phyloP scores from a whole-genome alignment of 2,888 invertebrate species.

The Tenthredo mesomela region DNA sequence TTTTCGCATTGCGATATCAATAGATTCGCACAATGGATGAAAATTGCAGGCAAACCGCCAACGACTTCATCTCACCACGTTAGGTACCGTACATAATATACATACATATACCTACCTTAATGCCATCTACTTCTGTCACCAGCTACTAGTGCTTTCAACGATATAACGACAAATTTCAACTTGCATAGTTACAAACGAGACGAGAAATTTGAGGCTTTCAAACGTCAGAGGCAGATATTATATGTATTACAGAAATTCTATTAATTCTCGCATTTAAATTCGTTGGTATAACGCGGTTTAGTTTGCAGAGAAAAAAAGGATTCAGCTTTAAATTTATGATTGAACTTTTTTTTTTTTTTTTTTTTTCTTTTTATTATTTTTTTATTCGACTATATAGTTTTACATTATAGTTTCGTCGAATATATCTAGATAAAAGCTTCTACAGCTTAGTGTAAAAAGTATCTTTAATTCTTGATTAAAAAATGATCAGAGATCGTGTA shows the following conservation, averaged over 20 bases:
- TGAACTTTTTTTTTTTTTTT: background rate
- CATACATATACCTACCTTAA: background rate
- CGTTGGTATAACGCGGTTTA: background rate
- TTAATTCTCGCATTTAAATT: background rate
- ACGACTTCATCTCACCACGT: conserved; percentile 42
- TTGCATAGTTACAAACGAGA: conserved; percentile 1
- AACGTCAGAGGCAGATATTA: too few relatives aligned
- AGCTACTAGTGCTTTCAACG: background rate
- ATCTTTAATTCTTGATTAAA: background rate
- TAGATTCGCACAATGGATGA: conserved; percentile 47
- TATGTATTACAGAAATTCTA: background rate
- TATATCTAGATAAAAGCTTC: background rate
- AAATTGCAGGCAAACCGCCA: conserved; percentile 46
- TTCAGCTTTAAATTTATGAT: background rate
- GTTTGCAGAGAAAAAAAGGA: background rate
- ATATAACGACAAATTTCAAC: background rate
- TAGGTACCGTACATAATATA: background rate
- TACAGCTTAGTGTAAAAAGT: background rate
- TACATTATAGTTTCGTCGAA: too few relatives aligned
- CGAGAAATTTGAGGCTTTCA: background rate
- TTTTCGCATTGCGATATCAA: conserved; percentile 42
- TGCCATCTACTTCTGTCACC: background rate
- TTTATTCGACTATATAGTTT: background rate
- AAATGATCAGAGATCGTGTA: background rate
- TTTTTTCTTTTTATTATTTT: background rate